Evolutionary conservation across 92 coral and sea anemone species (phyloP), one percentile per base, ranked within the genome.

Genomic region (Epizoanthus scotinus): DNA sequence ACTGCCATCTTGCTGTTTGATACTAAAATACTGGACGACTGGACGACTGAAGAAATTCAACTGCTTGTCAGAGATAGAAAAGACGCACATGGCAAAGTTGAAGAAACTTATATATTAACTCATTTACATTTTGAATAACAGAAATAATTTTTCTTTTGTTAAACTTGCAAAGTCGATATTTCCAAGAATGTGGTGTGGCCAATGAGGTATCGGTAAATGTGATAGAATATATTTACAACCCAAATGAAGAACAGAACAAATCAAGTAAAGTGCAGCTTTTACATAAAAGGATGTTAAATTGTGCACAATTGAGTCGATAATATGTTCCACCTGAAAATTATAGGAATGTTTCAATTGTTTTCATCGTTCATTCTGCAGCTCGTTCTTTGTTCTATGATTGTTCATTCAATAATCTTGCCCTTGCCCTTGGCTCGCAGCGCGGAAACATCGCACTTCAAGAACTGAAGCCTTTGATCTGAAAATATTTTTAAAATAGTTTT

Each of bases 61-160:
- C 26, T 50, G 26, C 4, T 58, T 29, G 36, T 22, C 56, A 59
- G 68, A 58, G 68, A 74, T 42, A 13, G 60, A 6, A 63, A 75
- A 60, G 67, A 31, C 15, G 67, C 24, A 2, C 42, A 3, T 6
- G 0, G 18, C 54, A 34, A 74, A n/a, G 10, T 34, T 58, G 15
- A 36, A 55, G 5, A 38, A 42, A 17, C 61, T 58, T 75, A 58
- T 75, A 75, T 75, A 58, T 1, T 21, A 34, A 31, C 56, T 59
- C 13, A 75, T 60, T 75, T 75, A 40, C 81, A 75, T 75, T 34
- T 19, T 60, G 53, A 75, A 75, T 6, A 22, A 6, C 68, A 42
- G 57, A 75, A 75, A 75, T 18, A 75, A 31, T 75, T 25, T 22
- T 21, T 21, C 20, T 40, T 47, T 47, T 47, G 17, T 47, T 9